Conservation (phyloP, 2,797 vertebrate species). For the Jordanella pulchra region DNA sequence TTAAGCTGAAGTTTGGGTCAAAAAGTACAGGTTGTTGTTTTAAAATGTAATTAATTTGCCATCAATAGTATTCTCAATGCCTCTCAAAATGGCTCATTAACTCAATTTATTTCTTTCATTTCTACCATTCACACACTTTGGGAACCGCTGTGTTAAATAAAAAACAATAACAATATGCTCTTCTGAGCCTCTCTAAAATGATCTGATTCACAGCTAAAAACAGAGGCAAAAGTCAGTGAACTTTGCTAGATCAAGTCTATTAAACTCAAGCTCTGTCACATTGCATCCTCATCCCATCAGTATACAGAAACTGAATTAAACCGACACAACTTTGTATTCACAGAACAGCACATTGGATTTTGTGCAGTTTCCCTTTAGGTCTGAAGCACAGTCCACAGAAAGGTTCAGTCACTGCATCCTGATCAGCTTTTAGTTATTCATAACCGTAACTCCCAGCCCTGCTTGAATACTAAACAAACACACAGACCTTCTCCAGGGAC, state of each 20-base stretch:
- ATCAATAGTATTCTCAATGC: too few species aligned
- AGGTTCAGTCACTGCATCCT: slow-evolving; percentile 32
- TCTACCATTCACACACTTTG: too few species aligned
- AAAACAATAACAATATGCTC: neutral
- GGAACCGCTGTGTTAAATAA: neutral
- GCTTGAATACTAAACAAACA: slow-evolving; percentile 45
- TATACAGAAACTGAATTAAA: neutral
- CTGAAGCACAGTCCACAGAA: slow-evolving; percentile 22
- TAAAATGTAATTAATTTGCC: too few species aligned
- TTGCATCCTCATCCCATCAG: neutral
- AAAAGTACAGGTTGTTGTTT: too few species aligned
- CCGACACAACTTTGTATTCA: slow-evolving; percentile 1
- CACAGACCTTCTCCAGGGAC: slow-evolving; percentile 89
- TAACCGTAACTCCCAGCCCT: slow-evolving; percentile 17
- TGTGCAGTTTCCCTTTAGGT: slow-evolving; percentile 3
- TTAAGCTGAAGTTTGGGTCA: too few species aligned
- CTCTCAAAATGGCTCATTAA: neutral
- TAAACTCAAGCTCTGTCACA: neutral
- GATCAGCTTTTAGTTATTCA: slow-evolving; percentile 51
- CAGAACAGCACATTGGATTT: neutral
- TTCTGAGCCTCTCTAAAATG: neutral
- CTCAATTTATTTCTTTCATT: too few species aligned
- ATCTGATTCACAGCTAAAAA: neutral
- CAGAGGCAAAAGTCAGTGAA: neutral
- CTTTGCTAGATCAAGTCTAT: neutral